Conservation (phyloP, 2,113 vertebrate genomes). For the Oryzias melastigma region DNA sequence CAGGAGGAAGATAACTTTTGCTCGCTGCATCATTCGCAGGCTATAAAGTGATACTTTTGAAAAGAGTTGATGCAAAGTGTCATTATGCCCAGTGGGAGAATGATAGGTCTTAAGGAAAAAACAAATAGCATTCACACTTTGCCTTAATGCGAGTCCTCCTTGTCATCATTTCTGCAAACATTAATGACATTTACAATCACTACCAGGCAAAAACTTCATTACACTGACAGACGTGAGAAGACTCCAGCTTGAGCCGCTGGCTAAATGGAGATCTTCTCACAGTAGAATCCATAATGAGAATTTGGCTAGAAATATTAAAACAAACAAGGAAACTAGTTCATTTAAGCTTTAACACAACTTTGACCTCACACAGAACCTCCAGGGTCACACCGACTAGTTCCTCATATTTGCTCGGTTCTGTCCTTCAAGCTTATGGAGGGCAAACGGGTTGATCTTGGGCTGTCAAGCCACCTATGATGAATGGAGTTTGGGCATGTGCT, state of each 20-base stretch:
- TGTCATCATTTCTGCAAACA: slow-evolving; percentile 58
- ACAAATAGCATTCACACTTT: slow-evolving; percentile 47
- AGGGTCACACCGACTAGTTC: background rate
- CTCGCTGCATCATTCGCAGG: slow-evolving; percentile 37
- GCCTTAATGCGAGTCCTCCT: slow-evolving; percentile 58
- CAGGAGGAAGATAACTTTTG: slow-evolving; percentile 32
- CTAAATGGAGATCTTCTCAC: slow-evolving; percentile 44
- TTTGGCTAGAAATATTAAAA: slow-evolving; percentile 36
- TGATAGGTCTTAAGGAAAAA: slow-evolving; percentile 53
- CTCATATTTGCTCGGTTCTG: slow-evolving; percentile 27
- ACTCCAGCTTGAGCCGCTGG: slow-evolving; percentile 48
- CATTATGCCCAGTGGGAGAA: slow-evolving; percentile 58
- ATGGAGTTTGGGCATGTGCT: slow-evolving; percentile 45
- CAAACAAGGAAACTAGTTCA: background rate
- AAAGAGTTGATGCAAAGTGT: slow-evolving; percentile 56
- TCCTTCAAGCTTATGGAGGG: slow-evolving; percentile 65
- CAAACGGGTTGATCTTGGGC: slow-evolving; percentile 45
- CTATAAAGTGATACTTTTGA: slow-evolving; percentile 23
- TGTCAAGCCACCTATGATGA: slow-evolving; percentile 50
- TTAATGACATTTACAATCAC: slow-evolving; percentile 70
- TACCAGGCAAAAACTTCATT: slow-evolving; percentile 64
- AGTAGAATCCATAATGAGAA: slow-evolving; percentile 50
- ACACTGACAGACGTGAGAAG: slow-evolving; percentile 57
- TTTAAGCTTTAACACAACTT: slow-evolving; percentile 14
- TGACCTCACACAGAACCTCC: slow-evolving; percentile 9